Percentiles rank a stretch among this genome's conserved stretches.
These are phyloP conservation scores for Oreocharis arfaki DNA, from an alignment of 2,113 vertebrate species.

Conservation along the genomic window DNA sequence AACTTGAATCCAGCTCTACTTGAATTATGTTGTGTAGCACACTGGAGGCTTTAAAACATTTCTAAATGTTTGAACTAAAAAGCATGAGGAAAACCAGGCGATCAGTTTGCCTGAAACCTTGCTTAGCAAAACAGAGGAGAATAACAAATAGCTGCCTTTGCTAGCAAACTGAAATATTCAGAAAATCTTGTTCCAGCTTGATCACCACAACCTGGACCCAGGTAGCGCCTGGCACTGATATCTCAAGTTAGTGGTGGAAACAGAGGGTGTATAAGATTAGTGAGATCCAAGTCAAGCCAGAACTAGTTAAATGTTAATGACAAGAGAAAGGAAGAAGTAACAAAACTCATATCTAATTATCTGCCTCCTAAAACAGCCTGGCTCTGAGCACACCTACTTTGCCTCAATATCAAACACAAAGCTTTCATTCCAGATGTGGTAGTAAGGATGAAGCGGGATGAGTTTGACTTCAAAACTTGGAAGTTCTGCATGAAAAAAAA, in stretches of 20 bases:
- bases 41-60: neutral
- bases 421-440: conserved; percentile 29
- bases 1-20: neutral
- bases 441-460: conserved; percentile 49
- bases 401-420: conserved; percentile 65
- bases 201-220: neutral
- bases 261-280: neutral
- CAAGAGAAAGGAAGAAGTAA: neutral
- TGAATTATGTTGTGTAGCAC: neutral
- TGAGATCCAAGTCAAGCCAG: neutral
- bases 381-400: conserved; percentile 34
- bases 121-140: neutral
- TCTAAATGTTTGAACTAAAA: neutral
- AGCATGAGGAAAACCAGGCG: neutral
- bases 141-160: neutral
- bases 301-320: neutral
- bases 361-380: neutral
- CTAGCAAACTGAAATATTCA: neutral
- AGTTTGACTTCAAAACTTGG: conserved; percentile 74
- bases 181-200: neutral
- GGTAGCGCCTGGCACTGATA: neutral
- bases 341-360: neutral
- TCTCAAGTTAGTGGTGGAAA: neutral
- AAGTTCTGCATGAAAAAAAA: conserved; percentile 52
- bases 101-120: neutral